Percentiles rank a stretch among this genome's conserved stretches.
Evolutionary conservation across 2,888 invertebrate species (phyloP).

Genomic region (Pheosia gnoma): DNA sequence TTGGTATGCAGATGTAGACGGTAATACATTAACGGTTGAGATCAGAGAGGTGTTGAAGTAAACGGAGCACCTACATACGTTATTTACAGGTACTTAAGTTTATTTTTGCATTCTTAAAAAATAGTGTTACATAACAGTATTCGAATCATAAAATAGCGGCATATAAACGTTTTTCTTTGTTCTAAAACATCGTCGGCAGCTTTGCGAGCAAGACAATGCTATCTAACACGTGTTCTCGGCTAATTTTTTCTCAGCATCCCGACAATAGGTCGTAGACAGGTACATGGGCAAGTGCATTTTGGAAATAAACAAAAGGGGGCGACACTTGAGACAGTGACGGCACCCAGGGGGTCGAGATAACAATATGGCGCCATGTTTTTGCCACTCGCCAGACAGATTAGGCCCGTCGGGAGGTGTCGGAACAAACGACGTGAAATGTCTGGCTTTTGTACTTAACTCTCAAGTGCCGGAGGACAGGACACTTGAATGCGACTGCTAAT

Average conservation of each 20-base stretch:
- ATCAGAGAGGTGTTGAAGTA: constrained; percentile 8
- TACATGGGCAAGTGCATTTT: constrained; percentile 66
- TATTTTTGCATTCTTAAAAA: neutral
- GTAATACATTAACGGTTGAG: constrained; percentile 23
- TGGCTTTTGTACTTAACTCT: constrained; percentile 73
- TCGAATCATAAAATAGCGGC: constrained; percentile 29
- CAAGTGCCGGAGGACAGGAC: constrained; percentile 49
- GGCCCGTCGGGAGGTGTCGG: constrained; percentile 65
- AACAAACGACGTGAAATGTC: constrained; percentile 77
- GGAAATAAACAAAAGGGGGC: constrained; percentile 58
- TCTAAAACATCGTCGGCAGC: constrained; percentile 37
- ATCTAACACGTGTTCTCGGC: constrained; percentile 60
- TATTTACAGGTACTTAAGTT: neutral
- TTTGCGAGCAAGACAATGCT: constrained; percentile 50
- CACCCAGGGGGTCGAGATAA: constrained; percentile 56
- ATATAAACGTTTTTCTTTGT: constrained; percentile 33
- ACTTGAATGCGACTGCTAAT: constrained; percentile 51
- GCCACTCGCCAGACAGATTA: constrained; percentile 55
- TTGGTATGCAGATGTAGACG: constrained; percentile 31
- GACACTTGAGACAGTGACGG: constrained; percentile 61
- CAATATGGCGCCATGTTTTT: constrained; percentile 79
- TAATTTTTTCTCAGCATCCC: constrained; percentile 50
- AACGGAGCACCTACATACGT: neutral
- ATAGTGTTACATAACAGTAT: constrained; percentile 17
- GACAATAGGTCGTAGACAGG: constrained; percentile 62